Percentiles rank a stretch among this genome's conserved stretches.
These are phyloP conservation scores for Podiceps cristatus DNA, from an alignment of 2,113 vertebrate species.

Conservation along the genomic window DNA sequence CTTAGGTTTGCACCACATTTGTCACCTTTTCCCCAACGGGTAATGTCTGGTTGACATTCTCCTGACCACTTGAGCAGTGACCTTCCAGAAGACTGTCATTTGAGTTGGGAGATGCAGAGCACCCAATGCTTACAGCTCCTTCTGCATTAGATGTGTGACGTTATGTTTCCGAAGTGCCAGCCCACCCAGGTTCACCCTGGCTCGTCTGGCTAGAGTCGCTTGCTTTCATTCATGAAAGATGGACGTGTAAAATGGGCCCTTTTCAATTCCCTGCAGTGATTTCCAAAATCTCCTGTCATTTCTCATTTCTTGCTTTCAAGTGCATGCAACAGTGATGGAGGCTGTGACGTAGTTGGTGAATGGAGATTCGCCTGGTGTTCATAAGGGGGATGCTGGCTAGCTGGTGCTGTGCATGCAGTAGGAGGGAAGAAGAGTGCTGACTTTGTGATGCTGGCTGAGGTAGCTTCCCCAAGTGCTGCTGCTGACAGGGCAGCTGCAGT, in stretches of 20 bases:
- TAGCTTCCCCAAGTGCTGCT: background rate
- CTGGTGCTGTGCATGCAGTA: background rate
- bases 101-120: background rate
- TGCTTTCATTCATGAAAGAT: background rate
- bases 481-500: background rate
- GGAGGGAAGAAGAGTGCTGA: background rate
- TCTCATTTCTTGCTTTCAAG: background rate
- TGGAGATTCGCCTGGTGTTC: background rate
- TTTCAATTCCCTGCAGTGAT: background rate
- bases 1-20: background rate
- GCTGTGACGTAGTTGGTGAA: background rate
- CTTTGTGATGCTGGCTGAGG: background rate
- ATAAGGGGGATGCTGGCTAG: background rate
- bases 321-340: background rate
- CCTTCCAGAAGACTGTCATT: background rate
- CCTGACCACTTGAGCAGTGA: background rate
- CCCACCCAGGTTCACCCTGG: background rate
- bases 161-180: background rate
- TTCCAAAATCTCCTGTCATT: background rate
- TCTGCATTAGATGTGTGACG: background rate
- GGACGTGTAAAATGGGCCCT: background rate
- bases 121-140: background rate
- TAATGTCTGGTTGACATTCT: background rate
- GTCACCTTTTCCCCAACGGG: background rate
- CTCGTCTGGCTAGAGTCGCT: fast-evolving